Base-by-base conservation (phyloP, 2,113 vertebrate genomes). In the Gavia stellata region DNA sequence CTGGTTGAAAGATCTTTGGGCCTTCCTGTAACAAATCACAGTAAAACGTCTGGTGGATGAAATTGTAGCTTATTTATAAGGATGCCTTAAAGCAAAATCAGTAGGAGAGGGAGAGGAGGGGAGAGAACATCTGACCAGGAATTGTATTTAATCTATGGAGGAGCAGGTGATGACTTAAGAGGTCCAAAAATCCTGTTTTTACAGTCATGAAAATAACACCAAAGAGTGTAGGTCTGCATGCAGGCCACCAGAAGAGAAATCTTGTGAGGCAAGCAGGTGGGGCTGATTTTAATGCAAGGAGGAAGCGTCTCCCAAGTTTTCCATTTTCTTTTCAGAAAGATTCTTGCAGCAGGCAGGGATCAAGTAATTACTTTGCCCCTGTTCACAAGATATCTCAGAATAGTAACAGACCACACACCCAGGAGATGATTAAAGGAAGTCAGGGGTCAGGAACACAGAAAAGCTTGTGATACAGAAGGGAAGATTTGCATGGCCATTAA, bases 381-480 rank as follows among this genome's bases (percentile, higher is more conserved):
- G 67, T 77, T 91, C 86, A 86, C 74, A 63, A 86, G 72, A 74
- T 85, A 88, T 66, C 82, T 92, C 70, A 59, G 66, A 88, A 94
- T 47, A 83, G 82, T 68, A 93, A 84, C 80, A 96, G 97, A 95
- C 95, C 93, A 93, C 97, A 95, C 95, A 97, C 86, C 70, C 88
- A 92, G 86, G 70, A 91, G 94, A 94, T 94, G 94, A 97, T 96
- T 95, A 96, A 92, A 95, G 94, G 86, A 70, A 96, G 81, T 85
- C 91, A 95, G 84, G 68, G 95, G 93, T 91, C 91, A 80, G 93
- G 53, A 90, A 56, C 80, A 90, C 81, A 83, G 63, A 55, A 88
- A 91, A 86, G 71, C 90, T 70, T 52, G 83, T 61, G 91, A 88
- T 87, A 81, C 44, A 79, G 70, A 47, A 67, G 65, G 74, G 59